Conservation (phyloP, 2,797 vertebrate species). For the Pteropus rufus region DNA sequence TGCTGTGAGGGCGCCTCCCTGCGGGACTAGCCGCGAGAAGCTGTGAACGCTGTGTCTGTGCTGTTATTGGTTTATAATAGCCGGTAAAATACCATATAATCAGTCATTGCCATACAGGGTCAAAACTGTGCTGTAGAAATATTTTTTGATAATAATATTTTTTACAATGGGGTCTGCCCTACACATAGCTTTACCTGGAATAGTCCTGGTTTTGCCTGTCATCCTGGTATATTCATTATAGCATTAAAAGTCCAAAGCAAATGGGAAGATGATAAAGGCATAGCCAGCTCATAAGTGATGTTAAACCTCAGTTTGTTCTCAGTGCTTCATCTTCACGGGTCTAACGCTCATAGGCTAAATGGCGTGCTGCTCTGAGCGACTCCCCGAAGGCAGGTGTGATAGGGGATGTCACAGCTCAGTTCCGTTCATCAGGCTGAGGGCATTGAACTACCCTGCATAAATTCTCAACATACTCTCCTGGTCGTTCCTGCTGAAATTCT, state of each 20-base stretch:
- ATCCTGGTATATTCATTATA: background rate
- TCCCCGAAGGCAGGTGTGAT: background rate
- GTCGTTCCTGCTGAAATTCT: background rate
- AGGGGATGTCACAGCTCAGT: background rate
- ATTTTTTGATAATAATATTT: background rate
- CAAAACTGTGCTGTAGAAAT: background rate
- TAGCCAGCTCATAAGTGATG: background rate
- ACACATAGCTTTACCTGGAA: background rate
- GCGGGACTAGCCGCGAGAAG: background rate
- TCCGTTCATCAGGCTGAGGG: background rate
- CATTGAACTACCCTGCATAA: background rate
- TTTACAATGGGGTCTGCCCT: background rate
- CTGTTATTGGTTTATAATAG: background rate
- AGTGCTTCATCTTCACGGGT: background rate
- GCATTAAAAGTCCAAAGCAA: background rate
- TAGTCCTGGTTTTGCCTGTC: background rate
- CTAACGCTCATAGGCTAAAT: background rate
- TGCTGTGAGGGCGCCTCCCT: no score
- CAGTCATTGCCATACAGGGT: background rate
- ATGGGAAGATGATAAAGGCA: background rate
- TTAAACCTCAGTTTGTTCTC: background rate
- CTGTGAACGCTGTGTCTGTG: background rate
- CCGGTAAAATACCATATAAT: background rate
- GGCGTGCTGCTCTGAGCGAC: background rate
- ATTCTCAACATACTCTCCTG: background rate